Base-by-base conservation (phyloP, 2,888 invertebrate genomes). In the Zele albiditarsus region DNA sequence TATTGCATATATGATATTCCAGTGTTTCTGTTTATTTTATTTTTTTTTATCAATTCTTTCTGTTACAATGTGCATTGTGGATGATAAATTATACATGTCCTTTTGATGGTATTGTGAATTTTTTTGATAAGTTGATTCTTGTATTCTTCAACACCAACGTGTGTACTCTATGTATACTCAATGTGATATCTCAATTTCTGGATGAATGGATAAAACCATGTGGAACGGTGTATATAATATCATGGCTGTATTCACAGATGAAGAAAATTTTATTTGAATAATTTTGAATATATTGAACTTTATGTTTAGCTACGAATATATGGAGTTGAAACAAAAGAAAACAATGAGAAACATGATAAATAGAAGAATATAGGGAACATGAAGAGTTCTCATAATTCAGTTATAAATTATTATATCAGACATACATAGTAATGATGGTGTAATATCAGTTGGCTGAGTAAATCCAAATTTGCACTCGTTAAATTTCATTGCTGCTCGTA, bases 171-270 rank as follows among this genome's bases (percentile, higher is more conserved):
- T 23, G n/a, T 53, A 71, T 31, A 14, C 25, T 3, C 57, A 66
- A 53, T 12, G 38, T 49, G 73, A 74, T 78, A 72, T 75, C 75
- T 77, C 72, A 78, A 78, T 78, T 78, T 77, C 71, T 60, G 38
- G 63, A 25, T 49, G 57, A 65, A 63, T 46, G 65, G 73, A 49
- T 53, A 27, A 53, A 53, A 31, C 25, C 27, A 68, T 53, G 53
- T 28, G 20, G 28, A 68, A 53, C 8, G 20, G 6, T 28, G 46
- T 28, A 10, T 46, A 46, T 46, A 8, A 38, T n/a, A 46, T 2
- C 53, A 53, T 8, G n/a, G 23, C 4, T 53, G 2, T 53, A 5
- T 53, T 20, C 53, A 20, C 20, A 53, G 8, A 20, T 53, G n/a
- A n/a, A 53, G 12, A 53, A 53, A 53, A 53, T 60, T 60, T 60